Evolutionary conservation across 2,888 invertebrate species (phyloP).

Genomic region (Cinara cedri): DNA sequence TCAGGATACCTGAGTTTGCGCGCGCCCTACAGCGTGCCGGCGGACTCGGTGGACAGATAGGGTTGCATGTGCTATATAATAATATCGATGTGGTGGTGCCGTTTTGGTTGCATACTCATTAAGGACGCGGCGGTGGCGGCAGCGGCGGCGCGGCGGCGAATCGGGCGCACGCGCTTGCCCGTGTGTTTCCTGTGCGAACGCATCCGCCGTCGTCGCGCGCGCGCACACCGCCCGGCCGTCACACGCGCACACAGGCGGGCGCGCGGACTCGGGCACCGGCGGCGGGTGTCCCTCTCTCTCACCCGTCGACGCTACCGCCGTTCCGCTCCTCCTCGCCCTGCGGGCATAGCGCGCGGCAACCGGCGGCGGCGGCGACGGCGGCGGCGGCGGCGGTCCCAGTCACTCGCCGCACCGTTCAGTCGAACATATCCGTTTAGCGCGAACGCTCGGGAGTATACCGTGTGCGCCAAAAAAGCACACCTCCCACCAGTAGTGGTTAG

Average conservation of each 20-base stretch:
- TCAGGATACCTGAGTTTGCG: not conserved
- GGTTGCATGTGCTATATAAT: conserved; percentile 42
- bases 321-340: not conserved
- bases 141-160: conserved; percentile 13
- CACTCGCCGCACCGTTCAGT: conserved; percentile 56
- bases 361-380: conserved; percentile 32
- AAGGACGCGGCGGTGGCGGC: conserved; percentile 10
- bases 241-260: not conserved
- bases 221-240: not conserved
- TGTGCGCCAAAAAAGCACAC: conserved; percentile 56
- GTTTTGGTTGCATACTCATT: conserved; percentile 53
- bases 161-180: conserved; percentile 51
- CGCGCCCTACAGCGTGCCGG: not conserved
- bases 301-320: not conserved
- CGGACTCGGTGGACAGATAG: conserved; percentile 23
- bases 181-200: conserved; percentile 54
- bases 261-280: not conserved
- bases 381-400: conserved; percentile 47
- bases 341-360: conserved; percentile 46
- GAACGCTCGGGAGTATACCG: conserved; percentile 55
- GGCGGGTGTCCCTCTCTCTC: not conserved
- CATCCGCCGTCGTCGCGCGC: conserved; percentile 32
- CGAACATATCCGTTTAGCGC: conserved; percentile 56
- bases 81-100: conserved; percentile 54
- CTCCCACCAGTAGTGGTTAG: conserved; percentile 56